These are phyloP conservation scores for Agrotis ipsilon DNA, from an alignment of 2,888 invertebrate genomes.

Conservation along the genomic window DNA sequence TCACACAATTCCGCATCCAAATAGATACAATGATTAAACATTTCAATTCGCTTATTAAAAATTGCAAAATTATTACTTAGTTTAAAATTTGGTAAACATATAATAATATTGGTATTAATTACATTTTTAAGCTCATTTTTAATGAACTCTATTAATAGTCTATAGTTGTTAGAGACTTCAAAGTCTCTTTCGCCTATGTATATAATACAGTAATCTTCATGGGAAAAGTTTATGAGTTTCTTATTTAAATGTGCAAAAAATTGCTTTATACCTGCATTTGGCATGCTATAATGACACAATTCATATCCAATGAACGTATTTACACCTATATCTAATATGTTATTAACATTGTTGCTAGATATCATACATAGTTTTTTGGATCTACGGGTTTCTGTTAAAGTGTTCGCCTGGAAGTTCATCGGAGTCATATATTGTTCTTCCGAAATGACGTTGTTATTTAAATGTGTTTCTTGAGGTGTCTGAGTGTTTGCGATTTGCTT, in stretches of 20 bases:
- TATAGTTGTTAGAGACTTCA: background rate
- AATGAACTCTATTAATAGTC: background rate
- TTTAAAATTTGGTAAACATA: slow-evolving; percentile 9
- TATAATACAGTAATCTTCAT: slow-evolving; percentile 2
- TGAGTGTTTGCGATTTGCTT: background rate
- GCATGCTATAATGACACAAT: slow-evolving; percentile 5
- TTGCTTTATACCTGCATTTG: slow-evolving; percentile 9
- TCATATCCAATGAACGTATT: background rate
- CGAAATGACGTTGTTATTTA: too few species aligned
- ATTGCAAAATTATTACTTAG: slow-evolving; percentile 2
- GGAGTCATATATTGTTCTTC: too few species aligned
- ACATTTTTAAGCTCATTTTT: background rate
- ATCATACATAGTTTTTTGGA: slow-evolving; percentile 3
- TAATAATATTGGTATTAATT: slow-evolving; percentile 1
- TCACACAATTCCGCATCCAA: background rate
- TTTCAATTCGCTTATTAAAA: slow-evolving; percentile 3
- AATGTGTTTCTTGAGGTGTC: too few species aligned
- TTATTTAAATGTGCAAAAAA: slow-evolving; percentile 3
- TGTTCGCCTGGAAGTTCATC: too few species aligned
- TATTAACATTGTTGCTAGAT: slow-evolving; percentile 9
- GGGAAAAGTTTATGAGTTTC: background rate
- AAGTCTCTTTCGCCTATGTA: slow-evolving; percentile 18
- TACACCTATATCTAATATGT: slow-evolving; percentile 1
- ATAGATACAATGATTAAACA: background rate
- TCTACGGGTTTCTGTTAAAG: too few species aligned